Conservation (phyloP, 2,113 vertebrate species). For the Thamnaconus septentrionalis region DNA sequence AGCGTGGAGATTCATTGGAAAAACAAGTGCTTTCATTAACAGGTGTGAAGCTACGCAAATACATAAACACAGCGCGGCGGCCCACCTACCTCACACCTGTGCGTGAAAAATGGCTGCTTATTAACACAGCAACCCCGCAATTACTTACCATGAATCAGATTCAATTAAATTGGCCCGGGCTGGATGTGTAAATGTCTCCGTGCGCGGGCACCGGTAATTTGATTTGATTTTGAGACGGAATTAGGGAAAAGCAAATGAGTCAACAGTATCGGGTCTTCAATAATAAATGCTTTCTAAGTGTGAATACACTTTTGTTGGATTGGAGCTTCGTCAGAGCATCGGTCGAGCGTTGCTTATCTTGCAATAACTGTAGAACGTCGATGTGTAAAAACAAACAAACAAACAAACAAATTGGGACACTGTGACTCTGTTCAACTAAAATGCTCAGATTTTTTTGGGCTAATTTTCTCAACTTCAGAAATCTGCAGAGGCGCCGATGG, state of each 20-base stretch:
- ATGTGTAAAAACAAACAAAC: too few species aligned
- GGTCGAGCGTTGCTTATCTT: too few species aligned
- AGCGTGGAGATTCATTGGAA: slow-evolving; percentile 61
- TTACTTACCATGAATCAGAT: slow-evolving; percentile 43
- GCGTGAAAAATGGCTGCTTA: slow-evolving; percentile 50
- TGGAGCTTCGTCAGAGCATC: too few species aligned
- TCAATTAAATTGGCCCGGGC: slow-evolving; percentile 39
- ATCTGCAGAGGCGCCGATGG: slow-evolving; percentile 8
- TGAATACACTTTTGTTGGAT: not conserved
- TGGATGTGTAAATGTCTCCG: slow-evolving; percentile 28
- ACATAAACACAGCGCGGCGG: slow-evolving; percentile 60
- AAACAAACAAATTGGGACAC: too few species aligned
- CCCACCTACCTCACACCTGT: slow-evolving; percentile 62
- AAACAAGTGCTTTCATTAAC: slow-evolving; percentile 73
- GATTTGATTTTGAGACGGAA: not conserved
- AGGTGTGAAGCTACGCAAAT: slow-evolving; percentile 72
- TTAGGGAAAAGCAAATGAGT: too few species aligned
- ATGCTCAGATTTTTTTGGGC: too few species aligned
- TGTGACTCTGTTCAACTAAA: too few species aligned
- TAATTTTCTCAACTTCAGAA: too few species aligned
- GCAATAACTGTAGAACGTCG: too few species aligned
- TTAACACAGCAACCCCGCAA: slow-evolving; percentile 64
- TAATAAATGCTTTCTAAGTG: too few species aligned
- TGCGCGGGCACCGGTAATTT: slow-evolving; percentile 3
- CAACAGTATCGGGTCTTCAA: too few species aligned